Evolutionary conservation across 2,888 invertebrate species (phyloP).

Genomic region (Stenurella melanura): DNA sequence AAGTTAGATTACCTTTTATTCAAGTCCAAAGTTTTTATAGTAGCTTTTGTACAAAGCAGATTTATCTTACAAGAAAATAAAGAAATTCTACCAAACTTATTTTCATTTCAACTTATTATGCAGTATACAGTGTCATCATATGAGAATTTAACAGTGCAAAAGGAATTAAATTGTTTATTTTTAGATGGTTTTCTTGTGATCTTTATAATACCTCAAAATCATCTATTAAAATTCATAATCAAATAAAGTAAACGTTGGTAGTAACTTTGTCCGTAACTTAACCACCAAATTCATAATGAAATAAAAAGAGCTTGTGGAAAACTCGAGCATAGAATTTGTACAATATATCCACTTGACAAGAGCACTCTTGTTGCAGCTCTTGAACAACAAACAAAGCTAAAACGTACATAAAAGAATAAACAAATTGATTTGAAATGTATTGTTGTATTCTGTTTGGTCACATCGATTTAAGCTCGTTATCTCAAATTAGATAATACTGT

Average conservation of each 20-base stretch:
- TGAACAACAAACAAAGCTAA: neutral
- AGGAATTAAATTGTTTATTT: too few species aligned
- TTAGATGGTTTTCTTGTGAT: neutral
- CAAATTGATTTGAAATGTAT: neutral
- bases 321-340: neutral
- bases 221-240: neutral
- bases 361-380: slow-evolving; percentile 2
- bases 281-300: neutral
- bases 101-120: neutral
- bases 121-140: neutral
- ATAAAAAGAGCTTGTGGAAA: neutral
- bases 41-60: neutral
- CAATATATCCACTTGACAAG: slow-evolving; percentile 4
- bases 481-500: neutral
- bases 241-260: neutral
- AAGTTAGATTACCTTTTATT: slow-evolving; percentile 32
- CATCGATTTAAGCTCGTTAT: neutral
- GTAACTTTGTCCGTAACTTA: neutral
- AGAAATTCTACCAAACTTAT: neutral
- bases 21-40: slow-evolving; percentile 12
- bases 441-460: slow-evolving; percentile 1
- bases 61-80: neutral
- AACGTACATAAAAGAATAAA: slow-evolving; percentile 1
- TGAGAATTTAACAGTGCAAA: too few species aligned
- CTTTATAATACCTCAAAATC: neutral